These are phyloP conservation scores for Nasua narica DNA, from an alignment of 2,797 vertebrate species.

Conservation along the genomic window DNA sequence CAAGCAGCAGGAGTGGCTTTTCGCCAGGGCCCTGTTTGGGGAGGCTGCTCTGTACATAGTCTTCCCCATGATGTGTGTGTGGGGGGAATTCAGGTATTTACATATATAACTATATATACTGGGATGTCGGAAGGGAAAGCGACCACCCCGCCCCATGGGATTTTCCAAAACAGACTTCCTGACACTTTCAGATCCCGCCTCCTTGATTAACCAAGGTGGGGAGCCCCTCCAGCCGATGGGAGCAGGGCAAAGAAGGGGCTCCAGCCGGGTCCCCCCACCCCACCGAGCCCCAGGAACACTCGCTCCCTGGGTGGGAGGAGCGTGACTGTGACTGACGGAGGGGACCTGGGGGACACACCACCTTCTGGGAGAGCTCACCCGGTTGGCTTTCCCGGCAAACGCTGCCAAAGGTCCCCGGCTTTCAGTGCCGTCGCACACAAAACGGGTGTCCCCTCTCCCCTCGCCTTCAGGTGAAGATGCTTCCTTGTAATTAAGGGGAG, in stretches of 20 bases:
- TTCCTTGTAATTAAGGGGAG: neutral
- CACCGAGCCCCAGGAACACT: neutral
- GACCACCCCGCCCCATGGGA: neutral
- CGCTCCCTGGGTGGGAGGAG: conserved; percentile 18
- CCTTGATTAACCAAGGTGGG: conserved; percentile 36
- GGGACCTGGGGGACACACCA: neutral
- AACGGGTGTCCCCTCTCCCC: neutral
- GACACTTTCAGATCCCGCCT: conserved; percentile 34
- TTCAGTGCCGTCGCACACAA: neutral
- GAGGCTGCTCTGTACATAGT: conserved; percentile 67
- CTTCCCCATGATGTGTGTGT: conserved; percentile 10
- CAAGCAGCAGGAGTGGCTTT: conserved; percentile 13
- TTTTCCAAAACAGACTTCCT: conserved; percentile 39
- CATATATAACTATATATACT: conserved; percentile 66
- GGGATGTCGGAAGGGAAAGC: neutral
- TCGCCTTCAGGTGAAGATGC: neutral
- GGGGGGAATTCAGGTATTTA: conserved; percentile 68
- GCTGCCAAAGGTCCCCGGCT: neutral
- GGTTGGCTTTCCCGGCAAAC: neutral
- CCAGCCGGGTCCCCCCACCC: conserved; percentile 34
- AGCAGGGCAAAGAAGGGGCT: neutral
- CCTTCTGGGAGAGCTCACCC: conserved; percentile 36
- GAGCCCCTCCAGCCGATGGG: conserved; percentile 28
- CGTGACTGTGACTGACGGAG: neutral
- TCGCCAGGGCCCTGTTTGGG: conserved; percentile 54